Base-by-base conservation (phyloP, 1,140 invertebrate genomes). In the Potamilus streckersoni region DNA sequence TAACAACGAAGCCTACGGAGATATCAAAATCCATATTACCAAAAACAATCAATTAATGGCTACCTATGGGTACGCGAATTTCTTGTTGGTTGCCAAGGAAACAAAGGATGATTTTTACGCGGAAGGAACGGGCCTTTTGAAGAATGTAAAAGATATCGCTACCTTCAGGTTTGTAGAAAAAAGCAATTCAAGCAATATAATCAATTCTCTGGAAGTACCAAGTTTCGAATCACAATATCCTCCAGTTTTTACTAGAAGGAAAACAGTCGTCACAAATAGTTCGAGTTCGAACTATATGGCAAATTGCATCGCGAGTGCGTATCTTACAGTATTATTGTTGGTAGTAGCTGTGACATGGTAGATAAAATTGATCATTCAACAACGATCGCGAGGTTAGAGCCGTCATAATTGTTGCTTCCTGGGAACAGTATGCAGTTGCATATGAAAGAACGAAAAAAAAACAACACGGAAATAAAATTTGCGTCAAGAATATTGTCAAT, bases 191-290 rank as follows among this genome's bases (percentile, higher is more conserved):
- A 38, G 49, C 6, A 31, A 31, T 8, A 15, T 19, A 19, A 61
- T 73, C 2, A 38, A 4, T 19, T 67, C 2, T 38, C n/a, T 73
- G 5, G 59, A 4, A 67, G 38, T 73, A 20, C 72, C 72, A 38
- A 67, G 72, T 59, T 66, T 73, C n/a, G 64, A 73, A 27, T 66
- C 55, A 20, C 66, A 73, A 31, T 64, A 73, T 38, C 72, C 72
- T 8, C 65, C 72, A 20, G 65, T 73, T 4, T 73, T 73, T 59
- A 55, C 56, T n/a, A 23, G 56, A 69, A 60, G n/a, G 15, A 6
- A 69, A 69, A 8, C 38, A 38, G 38, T 8, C 38, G 38, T 38
- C 38, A 38, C 38, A 38, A 4, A 38, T 38, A 38, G 4, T 38
- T 38, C 38, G 8, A 8, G 38, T 6, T 4, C 38, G 38, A 38